These are phyloP conservation scores for Xenops minutus DNA, from an alignment of 2,797 vertebrate genomes.

Conservation along the genomic window DNA sequence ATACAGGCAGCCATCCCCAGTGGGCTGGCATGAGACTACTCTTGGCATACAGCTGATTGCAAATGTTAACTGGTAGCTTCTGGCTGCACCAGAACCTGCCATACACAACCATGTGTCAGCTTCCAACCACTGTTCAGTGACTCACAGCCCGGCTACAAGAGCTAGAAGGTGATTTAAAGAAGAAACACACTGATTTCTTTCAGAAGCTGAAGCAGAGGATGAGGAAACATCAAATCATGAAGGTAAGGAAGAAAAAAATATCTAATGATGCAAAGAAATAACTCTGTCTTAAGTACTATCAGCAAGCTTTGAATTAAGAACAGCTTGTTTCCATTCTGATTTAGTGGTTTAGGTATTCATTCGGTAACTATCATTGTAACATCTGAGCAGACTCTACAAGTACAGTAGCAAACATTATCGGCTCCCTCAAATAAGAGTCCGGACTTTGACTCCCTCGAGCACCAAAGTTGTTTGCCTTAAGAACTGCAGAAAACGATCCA, in stretches of 20 bases:
- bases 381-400: background rate
- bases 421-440: background rate
- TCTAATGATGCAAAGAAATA: background rate
- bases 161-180: background rate
- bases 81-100: background rate
- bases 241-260: background rate
- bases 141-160: background rate
- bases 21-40: background rate
- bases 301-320: background rate
- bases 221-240: background rate
- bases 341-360: background rate
- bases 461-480: background rate
- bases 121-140: background rate
- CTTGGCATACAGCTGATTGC: background rate
- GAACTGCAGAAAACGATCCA: background rate
- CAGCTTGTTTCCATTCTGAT: background rate
- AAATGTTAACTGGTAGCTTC: background rate
- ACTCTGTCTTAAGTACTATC: background rate
- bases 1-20: background rate
- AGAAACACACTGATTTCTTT: background rate
- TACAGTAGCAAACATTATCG: constrained; percentile 50
- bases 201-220: background rate
- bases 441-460: background rate
- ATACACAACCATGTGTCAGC: accelerated
- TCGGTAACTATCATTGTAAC: background rate